Conservation (phyloP, 2,113 vertebrate genomes). For the Menidia beryllina region DNA sequence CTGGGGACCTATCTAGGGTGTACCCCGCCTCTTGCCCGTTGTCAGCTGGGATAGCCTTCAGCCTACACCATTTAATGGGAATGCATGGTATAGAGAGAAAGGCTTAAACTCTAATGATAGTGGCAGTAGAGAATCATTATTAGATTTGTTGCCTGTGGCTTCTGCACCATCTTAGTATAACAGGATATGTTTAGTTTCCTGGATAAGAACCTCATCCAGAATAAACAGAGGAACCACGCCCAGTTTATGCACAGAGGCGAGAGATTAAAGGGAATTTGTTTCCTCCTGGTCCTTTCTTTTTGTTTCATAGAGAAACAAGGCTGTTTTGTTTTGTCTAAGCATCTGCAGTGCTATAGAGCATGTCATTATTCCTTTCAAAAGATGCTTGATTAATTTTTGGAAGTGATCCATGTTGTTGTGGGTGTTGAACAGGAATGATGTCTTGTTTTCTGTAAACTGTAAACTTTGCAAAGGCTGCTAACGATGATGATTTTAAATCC, state of each 20-base stretch:
- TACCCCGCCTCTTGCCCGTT: too few relatives aligned
- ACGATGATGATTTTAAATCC: background rate
- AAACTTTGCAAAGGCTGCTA: conserved; percentile 23
- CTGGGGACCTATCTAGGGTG: too few relatives aligned
- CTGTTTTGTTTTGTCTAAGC: conserved; percentile 60
- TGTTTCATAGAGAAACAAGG: conserved; percentile 36
- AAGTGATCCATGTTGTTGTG: conserved; percentile 38
- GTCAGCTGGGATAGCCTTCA: too few relatives aligned
- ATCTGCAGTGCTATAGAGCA: conserved; percentile 31
- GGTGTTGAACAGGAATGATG: conserved; percentile 32
- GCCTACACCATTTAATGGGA: too few relatives aligned
- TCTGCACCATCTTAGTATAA: conserved; percentile 8
- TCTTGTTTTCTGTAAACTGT: conserved; percentile 15
- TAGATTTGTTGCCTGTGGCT: conserved; percentile 12
- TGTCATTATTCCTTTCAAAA: conserved; percentile 32
- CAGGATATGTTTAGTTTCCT: conserved; percentile 36
- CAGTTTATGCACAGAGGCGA: conserved; percentile 40
- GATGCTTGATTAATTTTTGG: conserved; percentile 55
- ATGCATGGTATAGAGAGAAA: too few relatives aligned
- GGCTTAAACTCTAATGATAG: conserved; percentile 1
- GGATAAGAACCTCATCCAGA: conserved; percentile 45
- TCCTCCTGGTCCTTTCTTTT: conserved; percentile 40
- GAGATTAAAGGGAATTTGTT: conserved; percentile 56
- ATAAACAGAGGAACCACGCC: conserved; percentile 47
- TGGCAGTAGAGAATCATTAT: background rate